phyloP scores from a whole-genome alignment of 2,113 vertebrate genomes.

The Thomomys bottae region DNA sequence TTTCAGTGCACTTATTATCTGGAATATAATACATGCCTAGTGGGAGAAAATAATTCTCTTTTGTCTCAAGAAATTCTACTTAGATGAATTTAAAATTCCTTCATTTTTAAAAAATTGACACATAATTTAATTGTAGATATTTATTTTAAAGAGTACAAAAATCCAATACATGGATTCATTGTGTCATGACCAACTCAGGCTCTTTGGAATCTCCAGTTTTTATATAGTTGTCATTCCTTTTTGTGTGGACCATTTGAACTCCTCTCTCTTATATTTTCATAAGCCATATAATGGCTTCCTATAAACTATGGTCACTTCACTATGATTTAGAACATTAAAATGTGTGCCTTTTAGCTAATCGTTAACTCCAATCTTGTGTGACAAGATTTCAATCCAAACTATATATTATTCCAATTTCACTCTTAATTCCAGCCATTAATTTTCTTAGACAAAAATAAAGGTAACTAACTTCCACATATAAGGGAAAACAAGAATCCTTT shows the following conservation, averaged over 20 bases:
- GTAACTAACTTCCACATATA: no score
- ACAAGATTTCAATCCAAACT: not conserved
- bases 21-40: not conserved
- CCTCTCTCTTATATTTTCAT: no score
- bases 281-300: fast-evolving
- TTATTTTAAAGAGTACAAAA: not conserved
- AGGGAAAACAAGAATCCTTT: no score
- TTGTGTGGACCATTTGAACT: not conserved
- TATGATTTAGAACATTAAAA: not conserved
- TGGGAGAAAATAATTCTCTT: not conserved
- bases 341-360: no score
- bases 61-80: not conserved
- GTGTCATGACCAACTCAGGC: no score
- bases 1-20: not conserved
- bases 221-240: not conserved
- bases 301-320: not conserved
- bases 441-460: not conserved
- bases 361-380: not conserved
- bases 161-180: not conserved
- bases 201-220: not conserved
- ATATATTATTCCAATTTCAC: not conserved
- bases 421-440: not conserved
- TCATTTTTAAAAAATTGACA: not conserved
- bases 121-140: not conserved
- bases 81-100: constrained; percentile 6